Evolutionary conservation across 1,140 invertebrate genomes (phyloP), one percentile per base, ranked within the genome.

Genomic region (Anastrepha obliqua): DNA sequence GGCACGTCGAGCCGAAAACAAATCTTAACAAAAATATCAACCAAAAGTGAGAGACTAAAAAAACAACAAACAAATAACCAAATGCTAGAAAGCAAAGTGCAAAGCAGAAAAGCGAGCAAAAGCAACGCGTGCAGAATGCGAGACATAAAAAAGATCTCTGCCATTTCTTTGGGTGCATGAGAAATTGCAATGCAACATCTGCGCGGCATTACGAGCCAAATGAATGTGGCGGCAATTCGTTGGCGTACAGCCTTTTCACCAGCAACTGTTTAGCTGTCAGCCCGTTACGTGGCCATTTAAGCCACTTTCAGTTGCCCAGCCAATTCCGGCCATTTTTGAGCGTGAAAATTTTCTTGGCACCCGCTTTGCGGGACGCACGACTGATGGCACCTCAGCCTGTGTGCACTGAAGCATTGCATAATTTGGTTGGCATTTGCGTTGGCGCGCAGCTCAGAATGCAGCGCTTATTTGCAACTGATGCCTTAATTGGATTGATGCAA

Each of bases 191-290:
- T 55, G 3, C 47, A 81, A 20, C 74, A 81, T 42, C 47, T 81
- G 74, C 47, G 47, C 20, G 74, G 74, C n/a, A 81, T 81, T 55
- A 81, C 51, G 74, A 13, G 74, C 13, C 74, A 81, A 81, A 81
- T 55, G 17, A 81, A 81, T 55, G 74, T 58, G 74, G 47, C 74
- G 20, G 20, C 17, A 9, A 5, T 55, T 55, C 51, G 5, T 55
- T 55, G 51, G 5, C 9, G 51, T 55, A 55, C 51, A 9, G 51
- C 5, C 51, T 5, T 5, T 55, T 55, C 51, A 1, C 51, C 51
- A 9, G 51, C 51, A 55, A 11, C 11, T 8, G 2, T 55, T 55
- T 81, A 81, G 20, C 74, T 58, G n/a, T 81, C 74, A 51, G 47
- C 47, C 17, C 7, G 15, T 51, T 81, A 55, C 55, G 29, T 7